A percentile compares a stretch with the other conserved stretches of the same genome.
phyloP scores from a whole-genome alignment of 2,797 vertebrate species.

The Furcifer pardalis region DNA sequence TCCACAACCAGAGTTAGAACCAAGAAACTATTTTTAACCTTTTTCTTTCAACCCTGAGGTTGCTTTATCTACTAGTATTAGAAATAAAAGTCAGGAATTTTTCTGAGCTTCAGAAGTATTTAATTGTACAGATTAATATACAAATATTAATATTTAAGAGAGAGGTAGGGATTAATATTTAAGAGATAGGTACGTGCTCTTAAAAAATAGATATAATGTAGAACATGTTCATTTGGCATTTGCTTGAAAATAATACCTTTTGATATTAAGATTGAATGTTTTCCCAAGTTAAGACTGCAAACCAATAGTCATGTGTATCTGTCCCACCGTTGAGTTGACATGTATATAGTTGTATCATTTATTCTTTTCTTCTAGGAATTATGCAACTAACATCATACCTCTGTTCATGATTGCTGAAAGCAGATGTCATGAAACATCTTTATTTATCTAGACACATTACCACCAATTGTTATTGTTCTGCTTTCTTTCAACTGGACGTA shows the following conservation, averaged over 20 bases:
- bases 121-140: too few species aligned
- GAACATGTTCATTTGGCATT: too few species aligned
- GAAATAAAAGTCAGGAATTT: not conserved
- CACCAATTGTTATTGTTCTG: not conserved
- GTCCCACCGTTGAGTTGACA: not conserved
- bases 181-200: not conserved
- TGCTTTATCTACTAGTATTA: not conserved
- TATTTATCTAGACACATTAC: not conserved
- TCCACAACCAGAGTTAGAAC: not conserved
- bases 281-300: conserved; percentile 19
- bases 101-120: not conserved
- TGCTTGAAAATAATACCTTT: not conserved
- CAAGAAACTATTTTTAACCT: not conserved
- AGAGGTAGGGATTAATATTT: too few species aligned
- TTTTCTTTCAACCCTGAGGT: not conserved
- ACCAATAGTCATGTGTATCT: not conserved
- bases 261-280: not conserved
- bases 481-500: conserved; percentile 17
- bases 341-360: not conserved
- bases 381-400: not conserved
- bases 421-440: not conserved
- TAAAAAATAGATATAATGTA: too few species aligned
- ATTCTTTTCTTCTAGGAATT: not conserved
- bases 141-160: too few species aligned
- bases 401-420: not conserved